Evolutionary conservation across 1,140 invertebrate species (phyloP), one percentile per base, ranked within the genome.

Genomic region (Bicyclus anynana): DNA sequence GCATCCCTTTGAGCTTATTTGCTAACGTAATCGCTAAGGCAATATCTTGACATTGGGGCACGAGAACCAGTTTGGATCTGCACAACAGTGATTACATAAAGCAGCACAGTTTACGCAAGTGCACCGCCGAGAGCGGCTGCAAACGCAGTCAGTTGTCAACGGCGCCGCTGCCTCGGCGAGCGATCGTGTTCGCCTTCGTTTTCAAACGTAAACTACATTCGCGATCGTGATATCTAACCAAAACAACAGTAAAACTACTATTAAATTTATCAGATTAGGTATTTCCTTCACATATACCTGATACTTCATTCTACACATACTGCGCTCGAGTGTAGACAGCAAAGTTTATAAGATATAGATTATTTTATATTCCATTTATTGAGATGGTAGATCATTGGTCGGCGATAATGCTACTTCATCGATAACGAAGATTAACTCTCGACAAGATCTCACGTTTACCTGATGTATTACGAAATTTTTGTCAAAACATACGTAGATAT

Each of bases 51-150:
- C 72, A 75, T 72, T 75, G 72, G 65, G 52, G 62, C 59, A 62
- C 54, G 61, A 62, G 56, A 71, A 67, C 63, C 62, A 65, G 67
- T 75, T 72, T 62, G 50, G 29, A 44, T 65, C 59, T 68, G 53
- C 67, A 51, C 63, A 67, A 56, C 63, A 61, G 53, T 62, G 59
- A 60, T 75, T 75, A 70, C 63, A 69, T 75, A 76, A 75, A 65
- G 21, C 42, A 26, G 38, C 42, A 49, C 48, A 67, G 52, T 74
- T 74, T 71, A 67, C 65, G 68, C 68, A 74, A 74, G 65, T 52
- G 49, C 49, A 49, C 29, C 60, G 58, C 37, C 40, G 52, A 54
- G 60, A 13, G 42, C 51, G 44, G 50, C 51, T 52, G 53, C 60
- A 52, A 42, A 21, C 14, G 49, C 50, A 49, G 60, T 62, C 17